Evolutionary conservation across 2,888 invertebrate genomes (phyloP).

Genomic region (Tridacna crocea): DNA sequence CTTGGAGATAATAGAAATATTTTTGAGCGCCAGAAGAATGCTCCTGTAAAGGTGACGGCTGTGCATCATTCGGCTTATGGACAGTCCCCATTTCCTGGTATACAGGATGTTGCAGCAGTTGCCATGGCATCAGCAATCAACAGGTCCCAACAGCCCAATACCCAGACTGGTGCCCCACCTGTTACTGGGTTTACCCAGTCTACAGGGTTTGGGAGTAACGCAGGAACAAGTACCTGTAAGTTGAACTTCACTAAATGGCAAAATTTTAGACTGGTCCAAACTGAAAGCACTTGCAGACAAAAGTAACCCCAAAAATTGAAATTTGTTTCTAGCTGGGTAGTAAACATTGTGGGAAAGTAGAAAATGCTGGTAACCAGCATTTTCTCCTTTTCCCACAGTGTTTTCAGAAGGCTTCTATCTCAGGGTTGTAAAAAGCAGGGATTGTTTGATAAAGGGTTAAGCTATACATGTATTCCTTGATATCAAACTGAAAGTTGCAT

Average conservation of each 20-base stretch:
- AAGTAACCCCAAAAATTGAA: too few relatives aligned
- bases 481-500: background rate
- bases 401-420: too few relatives aligned
- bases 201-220: slow-evolving; percentile 53
- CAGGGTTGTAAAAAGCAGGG: too few relatives aligned
- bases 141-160: slow-evolving; percentile 82
- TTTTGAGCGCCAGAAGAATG: slow-evolving; percentile 86
- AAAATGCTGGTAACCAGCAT: too few relatives aligned
- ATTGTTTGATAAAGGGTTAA: too few relatives aligned
- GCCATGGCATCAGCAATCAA: slow-evolving; percentile 83
- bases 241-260: background rate
- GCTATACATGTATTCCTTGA: background rate
- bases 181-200: slow-evolving; percentile 69
- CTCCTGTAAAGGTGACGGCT: slow-evolving; percentile 57
- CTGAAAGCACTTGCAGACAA: too few relatives aligned
- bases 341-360: too few relatives aligned
- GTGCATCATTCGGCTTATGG: slow-evolving; percentile 69
- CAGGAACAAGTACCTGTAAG: slow-evolving; percentile 2
- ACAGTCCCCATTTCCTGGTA: slow-evolving; percentile 82
- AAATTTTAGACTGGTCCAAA: too few relatives aligned
- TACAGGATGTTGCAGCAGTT: slow-evolving; percentile 80
- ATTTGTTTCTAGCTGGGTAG: too few relatives aligned
- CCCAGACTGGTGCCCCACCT: slow-evolving; percentile 76
- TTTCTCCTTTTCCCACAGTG: too few relatives aligned
- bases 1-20: slow-evolving; percentile 91